phyloP scores from a whole-genome alignment of 2,797 vertebrate species.

The Tenualosa thibaudeaui region DNA sequence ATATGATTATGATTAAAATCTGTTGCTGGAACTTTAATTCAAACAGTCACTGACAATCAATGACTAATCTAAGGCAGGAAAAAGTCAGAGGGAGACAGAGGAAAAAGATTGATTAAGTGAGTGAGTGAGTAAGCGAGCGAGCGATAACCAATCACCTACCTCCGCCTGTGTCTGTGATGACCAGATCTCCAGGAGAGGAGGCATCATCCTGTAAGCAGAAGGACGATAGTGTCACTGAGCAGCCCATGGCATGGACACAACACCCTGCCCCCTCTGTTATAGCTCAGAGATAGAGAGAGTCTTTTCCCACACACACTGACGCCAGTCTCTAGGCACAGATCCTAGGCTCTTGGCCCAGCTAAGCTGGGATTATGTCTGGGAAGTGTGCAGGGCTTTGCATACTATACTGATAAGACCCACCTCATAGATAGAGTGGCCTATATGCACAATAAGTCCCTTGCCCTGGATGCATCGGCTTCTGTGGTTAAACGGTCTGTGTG shows the following conservation, averaged over 20 bases:
- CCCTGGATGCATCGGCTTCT: neutral
- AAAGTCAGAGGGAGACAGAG: neutral
- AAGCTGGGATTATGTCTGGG: neutral
- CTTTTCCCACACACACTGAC: neutral
- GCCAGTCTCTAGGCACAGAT: neutral
- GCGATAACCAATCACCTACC: constrained; percentile 57
- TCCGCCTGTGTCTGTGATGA: constrained; percentile 90
- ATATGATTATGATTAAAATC: no score
- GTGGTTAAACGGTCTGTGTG: neutral
- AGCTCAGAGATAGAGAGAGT: neutral
- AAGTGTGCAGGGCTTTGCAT: neutral
- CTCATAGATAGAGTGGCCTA: neutral
- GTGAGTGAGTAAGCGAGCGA: no score
- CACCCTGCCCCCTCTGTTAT: neutral
- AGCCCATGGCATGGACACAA: neutral
- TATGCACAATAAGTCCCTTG: neutral
- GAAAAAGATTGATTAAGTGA: neutral
- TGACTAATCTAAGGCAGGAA: neutral
- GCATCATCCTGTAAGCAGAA: constrained; percentile 83
- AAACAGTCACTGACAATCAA: no score
- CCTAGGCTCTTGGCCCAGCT: neutral
- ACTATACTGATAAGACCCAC: neutral
- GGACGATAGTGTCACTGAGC: neutral
- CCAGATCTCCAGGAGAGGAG: constrained; percentile 93
- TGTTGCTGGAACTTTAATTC: no score